Evolutionary conservation across 1,140 invertebrate species (phyloP), one percentile per base, ranked within the genome.

Genomic region (Arctopsyche grandis): DNA sequence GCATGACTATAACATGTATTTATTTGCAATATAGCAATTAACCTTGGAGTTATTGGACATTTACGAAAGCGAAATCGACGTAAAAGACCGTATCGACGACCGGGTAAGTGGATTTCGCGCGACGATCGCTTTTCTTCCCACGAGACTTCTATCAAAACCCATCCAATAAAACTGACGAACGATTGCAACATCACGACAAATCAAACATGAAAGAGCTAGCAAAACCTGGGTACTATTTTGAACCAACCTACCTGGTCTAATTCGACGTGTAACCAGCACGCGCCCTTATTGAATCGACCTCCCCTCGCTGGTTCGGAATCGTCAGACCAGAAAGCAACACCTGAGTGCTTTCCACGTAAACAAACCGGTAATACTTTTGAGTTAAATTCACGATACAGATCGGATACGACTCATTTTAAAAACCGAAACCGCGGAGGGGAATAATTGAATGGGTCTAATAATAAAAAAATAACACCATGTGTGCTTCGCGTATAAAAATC

Each of bases 241-340:
- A 38, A 38, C 29, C 29, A 7, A 7, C 7, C 29, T 38, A 38
- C 29, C 29, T 38, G 29, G 29, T 38, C 29, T 38, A 38, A 38
- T 38, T 38, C 29, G 7, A 7, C 29, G 1, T 7, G 29, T 38
- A 38, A 38, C 29, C 7, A 52, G 48, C 48, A 52, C 48, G 48
- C 3, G 48, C 48, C 48, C 48, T 52, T 52, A 52, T 16, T 14
- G 48, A 52, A 52, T 14, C 16, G 9, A 9, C 9, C 24, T 66
- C 63, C 22, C 63, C 63, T 29, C 22, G 24, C 26, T 7, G 5
- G 22, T 1, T 66, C 12, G 63, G 10, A 66, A 24, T 22, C 24
- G 24, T 22, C n/a, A 66, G 63, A 66, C 19, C 63, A 66, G 63
- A 66, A 66, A 19, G 22, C 24, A 12, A 66, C 63, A 66, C 63